Evolutionary conservation across 2,888 invertebrate genomes (phyloP), one percentile per base, ranked within the genome.

Genomic region (Alcis repandata): DNA sequence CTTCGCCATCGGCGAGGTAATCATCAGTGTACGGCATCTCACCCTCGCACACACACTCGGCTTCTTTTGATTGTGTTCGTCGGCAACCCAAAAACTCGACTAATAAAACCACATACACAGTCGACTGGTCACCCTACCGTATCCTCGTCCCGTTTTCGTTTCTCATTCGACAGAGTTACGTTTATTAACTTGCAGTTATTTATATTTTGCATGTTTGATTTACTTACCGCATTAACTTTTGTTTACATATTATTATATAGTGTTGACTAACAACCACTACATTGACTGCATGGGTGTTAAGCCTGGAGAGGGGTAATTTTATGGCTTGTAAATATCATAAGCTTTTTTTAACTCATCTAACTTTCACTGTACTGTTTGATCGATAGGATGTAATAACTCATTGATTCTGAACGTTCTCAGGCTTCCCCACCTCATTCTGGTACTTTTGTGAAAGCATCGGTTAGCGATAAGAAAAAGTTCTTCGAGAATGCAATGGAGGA

Each of bases 401-500:
- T 62, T 54, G 52, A 62, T 73, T 33, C 8, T 38, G 43, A 61
- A 63, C 70, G 67, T 87, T 63, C 78, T 58, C 88, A 94, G 94
- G 92, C 94, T 86, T 94, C 96, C 78, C 95, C 95, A 79, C 96
- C 96, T 80, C 95, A 96, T 80, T 95, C 96, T 85, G 95, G 95
- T 81, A 95, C 95, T 89, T 95, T 95, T 83, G 95, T 95, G 83
- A 97, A 97, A 94, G 96, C 98, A 87, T 96, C 97, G 68, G 98
- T 99, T 83, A 98, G 97, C 88, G 97, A 98, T 92, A 97, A 98
- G 94, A 98, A 98, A 91, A 97, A 96, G 85, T 98, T 98, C 92
- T 99, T 99, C 89, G 99, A 99, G 93, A 96, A 97, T 85, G 98
- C 98, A 69, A 98, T 99, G 96, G 97, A 98, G 92, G 97, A 98